These are phyloP conservation scores for Cyanoderma ruficeps DNA, from an alignment of 2,113 vertebrate genomes.

Conservation along the genomic window DNA sequence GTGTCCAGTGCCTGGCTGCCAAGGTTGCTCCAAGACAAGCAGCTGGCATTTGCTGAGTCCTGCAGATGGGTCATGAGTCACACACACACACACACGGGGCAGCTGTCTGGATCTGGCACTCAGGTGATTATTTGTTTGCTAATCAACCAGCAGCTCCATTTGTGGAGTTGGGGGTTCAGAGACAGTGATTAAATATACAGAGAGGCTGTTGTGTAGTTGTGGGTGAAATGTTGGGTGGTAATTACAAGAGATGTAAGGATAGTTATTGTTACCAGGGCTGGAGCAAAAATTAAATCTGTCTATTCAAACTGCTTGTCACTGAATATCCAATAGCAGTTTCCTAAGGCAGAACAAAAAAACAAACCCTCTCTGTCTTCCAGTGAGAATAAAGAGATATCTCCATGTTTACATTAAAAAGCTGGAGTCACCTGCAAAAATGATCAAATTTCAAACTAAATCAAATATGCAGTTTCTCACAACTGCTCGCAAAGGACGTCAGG, in stretches of 20 bases:
- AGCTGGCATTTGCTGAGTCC: constrained; percentile 32
- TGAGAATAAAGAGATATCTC: background rate
- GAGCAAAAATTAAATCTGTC: constrained; percentile 54
- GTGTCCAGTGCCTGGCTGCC: background rate
- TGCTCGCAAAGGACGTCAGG: constrained; percentile 50
- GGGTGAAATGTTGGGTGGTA: background rate
- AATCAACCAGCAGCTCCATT: constrained; percentile 22
- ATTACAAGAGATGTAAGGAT: constrained; percentile 11
- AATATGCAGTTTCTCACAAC: constrained; percentile 48
- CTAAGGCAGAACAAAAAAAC: background rate
- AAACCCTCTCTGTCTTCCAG: background rate
- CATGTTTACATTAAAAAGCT: constrained; percentile 38
- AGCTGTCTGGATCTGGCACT: constrained; percentile 45
- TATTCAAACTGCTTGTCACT: constrained; percentile 26
- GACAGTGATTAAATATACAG: constrained; percentile 7
- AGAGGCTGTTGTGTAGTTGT: background rate
- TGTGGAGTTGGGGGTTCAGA: background rate
- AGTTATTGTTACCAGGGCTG: constrained; percentile 16
- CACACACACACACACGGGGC: background rate
- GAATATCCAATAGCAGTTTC: constrained; percentile 46
- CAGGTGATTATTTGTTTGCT: constrained; percentile 44
- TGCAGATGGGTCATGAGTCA: constrained; percentile 16
- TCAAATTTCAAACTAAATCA: constrained; percentile 53
- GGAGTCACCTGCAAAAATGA: constrained; percentile 16
- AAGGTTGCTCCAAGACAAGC: background rate